Evolutionary conservation across 2,113 vertebrate species (phyloP), one percentile per base, ranked within the genome.

Genomic region (Gallinago paraguaiae): DNA sequence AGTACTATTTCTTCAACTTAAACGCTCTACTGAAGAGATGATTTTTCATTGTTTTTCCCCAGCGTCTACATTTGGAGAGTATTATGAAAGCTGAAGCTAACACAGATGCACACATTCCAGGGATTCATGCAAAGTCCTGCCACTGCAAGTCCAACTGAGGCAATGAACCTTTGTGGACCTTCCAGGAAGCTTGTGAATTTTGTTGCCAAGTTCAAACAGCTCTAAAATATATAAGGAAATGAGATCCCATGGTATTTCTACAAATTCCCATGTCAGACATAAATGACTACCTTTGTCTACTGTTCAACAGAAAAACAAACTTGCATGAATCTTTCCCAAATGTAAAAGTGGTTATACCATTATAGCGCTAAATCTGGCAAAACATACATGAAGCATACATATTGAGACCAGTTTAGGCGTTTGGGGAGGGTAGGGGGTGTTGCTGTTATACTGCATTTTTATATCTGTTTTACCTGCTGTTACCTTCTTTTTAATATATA

Each of bases 151-250:
- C 53, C 61, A 86, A 23, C 65, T 13, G 41, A 97, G 70, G 74
- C 16, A 0, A 71, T 74, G 54, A 96, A 92, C 92, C 83, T 95
- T 95, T 88, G 87, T 67, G 72, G 76, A 64, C 92, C 94, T 97
- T 97, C 70, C 88, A 97, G 90, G 86, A 97, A 97, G 84, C 70
- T 79, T 93, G 43, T 82, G 77, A 97, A 94, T 93, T 96, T 74
- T 64, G 64, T 81, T 92, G 64, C 76, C 87, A 92, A 94, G 46
- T 93, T 94, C 43, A 22, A 97, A 95, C 88, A 80, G 81, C 51
- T 97, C 86, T 92, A 91, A 97, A 96, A 90, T 84, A 70, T 63
- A 87, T 70, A 79, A 79, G 48, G 81, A 96, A 95, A 97, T 95
- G 51, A 94, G 48, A 95, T 88, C 83, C 72, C 68, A 16, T 50